phyloP scores from a whole-genome alignment of 2,888 invertebrate genomes.

The Argyra leucocephala region DNA sequence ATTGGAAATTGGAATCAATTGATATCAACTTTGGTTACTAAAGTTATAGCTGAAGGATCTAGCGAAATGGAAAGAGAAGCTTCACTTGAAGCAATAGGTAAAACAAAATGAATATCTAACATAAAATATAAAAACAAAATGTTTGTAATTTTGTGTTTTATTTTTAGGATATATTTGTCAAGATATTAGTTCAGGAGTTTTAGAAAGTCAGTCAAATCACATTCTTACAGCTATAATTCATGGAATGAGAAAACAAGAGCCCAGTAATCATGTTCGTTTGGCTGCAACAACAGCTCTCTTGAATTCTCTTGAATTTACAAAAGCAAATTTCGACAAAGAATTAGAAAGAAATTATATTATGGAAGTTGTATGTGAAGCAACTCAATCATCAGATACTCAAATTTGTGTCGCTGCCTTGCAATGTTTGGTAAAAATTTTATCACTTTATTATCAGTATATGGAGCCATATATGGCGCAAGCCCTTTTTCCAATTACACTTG shows the following conservation, averaged over 20 bases:
- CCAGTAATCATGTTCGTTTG: conserved; percentile 84
- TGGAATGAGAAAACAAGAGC: conserved; percentile 92
- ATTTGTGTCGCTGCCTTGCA: conserved; percentile 95
- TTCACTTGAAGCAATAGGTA: conserved; percentile 92
- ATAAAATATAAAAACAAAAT: not conserved
- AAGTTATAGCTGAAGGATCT: conserved; percentile 76
- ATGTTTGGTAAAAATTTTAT: conserved; percentile 95
- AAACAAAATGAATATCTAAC: conserved; percentile 18
- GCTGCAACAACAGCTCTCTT: conserved; percentile 94
- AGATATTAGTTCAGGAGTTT: conserved; percentile 89
- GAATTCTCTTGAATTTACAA: conserved; percentile 97
- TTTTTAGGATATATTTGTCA: conserved; percentile 75
- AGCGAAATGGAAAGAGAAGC: conserved; percentile 94
- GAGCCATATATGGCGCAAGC: conserved; percentile 98
- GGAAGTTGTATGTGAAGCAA: conserved; percentile 99
- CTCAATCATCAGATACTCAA: conserved; percentile 82
- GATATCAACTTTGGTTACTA: conserved; percentile 75
- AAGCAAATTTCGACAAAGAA: conserved; percentile 96
- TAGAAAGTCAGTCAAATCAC: conserved; percentile 86
- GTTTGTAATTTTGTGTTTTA: not conserved
- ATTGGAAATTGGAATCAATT: conserved; percentile 86
- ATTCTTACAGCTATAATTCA: conserved; percentile 98
- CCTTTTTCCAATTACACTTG: conserved; percentile 92
- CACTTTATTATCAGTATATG: conserved; percentile 97
- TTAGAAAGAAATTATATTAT: conserved; percentile 96